phyloP scores from a whole-genome alignment of 1,140 invertebrate species.

The Nilaparvata lugens region DNA sequence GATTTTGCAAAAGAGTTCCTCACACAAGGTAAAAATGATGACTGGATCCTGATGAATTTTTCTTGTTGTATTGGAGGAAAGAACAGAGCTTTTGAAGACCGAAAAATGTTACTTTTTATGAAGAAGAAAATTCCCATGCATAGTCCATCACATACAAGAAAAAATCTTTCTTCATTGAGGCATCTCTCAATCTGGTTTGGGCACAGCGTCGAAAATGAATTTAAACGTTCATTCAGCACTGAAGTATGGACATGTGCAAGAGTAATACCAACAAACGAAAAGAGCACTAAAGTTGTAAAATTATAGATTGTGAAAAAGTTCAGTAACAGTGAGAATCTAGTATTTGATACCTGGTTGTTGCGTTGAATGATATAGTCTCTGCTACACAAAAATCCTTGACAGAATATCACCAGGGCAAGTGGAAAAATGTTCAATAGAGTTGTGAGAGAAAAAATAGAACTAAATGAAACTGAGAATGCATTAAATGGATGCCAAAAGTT shows the following conservation, averaged over 20 bases:
- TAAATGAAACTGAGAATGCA: constrained; percentile 41
- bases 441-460: constrained; percentile 40
- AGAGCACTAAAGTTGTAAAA: constrained; percentile 42
- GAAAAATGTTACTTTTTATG: constrained; percentile 43
- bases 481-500: constrained; percentile 39
- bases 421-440: constrained; percentile 46
- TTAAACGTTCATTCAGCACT: constrained; percentile 42
- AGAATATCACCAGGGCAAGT: constrained; percentile 40
- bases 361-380: constrained; percentile 44
- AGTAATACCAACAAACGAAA: constrained; percentile 47
- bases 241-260: constrained; percentile 51
- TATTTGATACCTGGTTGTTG: constrained; percentile 41
- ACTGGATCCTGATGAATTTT: constrained; percentile 51
- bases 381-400: constrained; percentile 48
- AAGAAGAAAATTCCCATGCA: constrained; percentile 61
- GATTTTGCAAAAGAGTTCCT: constrained; percentile 45
- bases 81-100: constrained; percentile 25
- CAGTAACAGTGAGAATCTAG: constrained; percentile 47
- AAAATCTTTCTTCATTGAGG: constrained; percentile 45
- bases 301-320: constrained; percentile 50
- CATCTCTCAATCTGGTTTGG: constrained; percentile 28
- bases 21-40: constrained; percentile 43
- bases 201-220: constrained; percentile 35
- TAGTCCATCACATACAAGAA: constrained; percentile 52
- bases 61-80: constrained; percentile 58